Conservation (phyloP, 2,888 invertebrate genomes). For the Euzophera pinguis region DNA sequence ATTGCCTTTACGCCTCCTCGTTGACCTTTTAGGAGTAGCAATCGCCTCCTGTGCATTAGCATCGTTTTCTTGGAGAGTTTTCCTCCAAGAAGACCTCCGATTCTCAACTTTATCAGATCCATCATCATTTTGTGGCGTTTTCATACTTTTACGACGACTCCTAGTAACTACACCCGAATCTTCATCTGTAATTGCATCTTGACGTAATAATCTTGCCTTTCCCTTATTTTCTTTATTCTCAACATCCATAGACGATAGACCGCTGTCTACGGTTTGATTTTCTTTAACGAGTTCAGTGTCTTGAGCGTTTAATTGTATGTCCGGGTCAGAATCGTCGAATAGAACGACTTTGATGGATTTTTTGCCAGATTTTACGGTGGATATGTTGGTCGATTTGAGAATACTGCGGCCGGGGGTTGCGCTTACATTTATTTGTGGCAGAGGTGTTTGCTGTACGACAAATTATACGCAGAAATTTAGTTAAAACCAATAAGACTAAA, state of each 20-base stretch:
- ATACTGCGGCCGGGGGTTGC: conserved; percentile 66
- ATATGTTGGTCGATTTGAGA: conserved; percentile 42
- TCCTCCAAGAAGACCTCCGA: conserved; percentile 28
- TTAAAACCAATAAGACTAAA: no score
- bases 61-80: conserved; percentile 32
- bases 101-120: conserved; percentile 15
- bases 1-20: conserved; percentile 29
- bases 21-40: conserved; percentile 29
- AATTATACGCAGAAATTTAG: no score
- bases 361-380: conserved; percentile 34
- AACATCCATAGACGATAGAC: conserved; percentile 29
- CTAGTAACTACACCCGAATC: conserved; percentile 42
- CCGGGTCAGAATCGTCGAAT: conserved; percentile 42
- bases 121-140: conserved; percentile 25
- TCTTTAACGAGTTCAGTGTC: neutral
- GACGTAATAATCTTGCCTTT: conserved; percentile 37
- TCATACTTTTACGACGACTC: conserved; percentile 44
- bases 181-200: conserved; percentile 42
- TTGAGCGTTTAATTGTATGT: conserved; percentile 12
- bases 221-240: conserved; percentile 39
- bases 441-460: conserved; percentile 35
- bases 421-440: conserved; percentile 38
- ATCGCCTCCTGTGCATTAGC: conserved; percentile 24
- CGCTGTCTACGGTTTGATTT: conserved; percentile 24
- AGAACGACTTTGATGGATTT: conserved; percentile 60